A percentile compares a stretch with the other conserved stretches of the same genome.
phyloP scores from a whole-genome alignment of 2,888 invertebrate genomes.

The Willowsia nigromaculata region DNA sequence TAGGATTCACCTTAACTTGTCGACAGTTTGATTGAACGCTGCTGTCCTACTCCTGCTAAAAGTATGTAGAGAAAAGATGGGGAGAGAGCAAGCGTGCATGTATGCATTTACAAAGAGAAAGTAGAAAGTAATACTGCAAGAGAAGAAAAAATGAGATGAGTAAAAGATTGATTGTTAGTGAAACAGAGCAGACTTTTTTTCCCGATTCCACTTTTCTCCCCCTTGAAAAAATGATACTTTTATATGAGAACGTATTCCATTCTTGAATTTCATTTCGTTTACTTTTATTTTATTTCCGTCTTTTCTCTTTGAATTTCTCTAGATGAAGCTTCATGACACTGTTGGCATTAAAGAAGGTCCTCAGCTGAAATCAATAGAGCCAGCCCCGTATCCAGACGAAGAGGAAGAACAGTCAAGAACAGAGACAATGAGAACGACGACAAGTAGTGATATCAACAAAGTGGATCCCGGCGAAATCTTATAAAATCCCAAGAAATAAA shows the following conservation, averaged over 20 bases:
- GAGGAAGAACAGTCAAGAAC: not conserved
- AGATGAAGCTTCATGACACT: slow-evolving; percentile 69
- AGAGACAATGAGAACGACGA: not conserved
- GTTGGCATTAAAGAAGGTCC: slow-evolving; percentile 63
- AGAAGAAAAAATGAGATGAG: slow-evolving; percentile 24
- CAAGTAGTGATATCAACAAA: slow-evolving; percentile 16
- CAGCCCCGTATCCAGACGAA: slow-evolving; percentile 47
- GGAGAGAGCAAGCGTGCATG: not conserved
- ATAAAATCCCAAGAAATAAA: slow-evolving; percentile 47
- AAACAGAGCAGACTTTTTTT: slow-evolving; percentile 26
- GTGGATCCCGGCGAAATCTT: slow-evolving; percentile 49
- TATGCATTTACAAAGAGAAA: not conserved
- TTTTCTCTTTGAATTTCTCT: slow-evolving; percentile 31
- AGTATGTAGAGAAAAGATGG: slow-evolving; percentile 5
- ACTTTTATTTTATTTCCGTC: slow-evolving; percentile 33
- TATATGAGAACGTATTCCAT: not conserved
- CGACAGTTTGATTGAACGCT: slow-evolving; percentile 65
- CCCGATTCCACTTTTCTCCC: not conserved
- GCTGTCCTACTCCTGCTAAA: slow-evolving; percentile 30
- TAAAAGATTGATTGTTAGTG: slow-evolving; percentile 63
- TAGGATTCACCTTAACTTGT: slow-evolving; percentile 51
- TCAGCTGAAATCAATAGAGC: slow-evolving; percentile 67
- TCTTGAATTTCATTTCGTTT: slow-evolving; percentile 43
- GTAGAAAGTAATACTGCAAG: not conserved
- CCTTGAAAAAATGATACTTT: slow-evolving; percentile 9